Conservation (phyloP, 2,113 vertebrate species). For the Ovis aries region DNA sequence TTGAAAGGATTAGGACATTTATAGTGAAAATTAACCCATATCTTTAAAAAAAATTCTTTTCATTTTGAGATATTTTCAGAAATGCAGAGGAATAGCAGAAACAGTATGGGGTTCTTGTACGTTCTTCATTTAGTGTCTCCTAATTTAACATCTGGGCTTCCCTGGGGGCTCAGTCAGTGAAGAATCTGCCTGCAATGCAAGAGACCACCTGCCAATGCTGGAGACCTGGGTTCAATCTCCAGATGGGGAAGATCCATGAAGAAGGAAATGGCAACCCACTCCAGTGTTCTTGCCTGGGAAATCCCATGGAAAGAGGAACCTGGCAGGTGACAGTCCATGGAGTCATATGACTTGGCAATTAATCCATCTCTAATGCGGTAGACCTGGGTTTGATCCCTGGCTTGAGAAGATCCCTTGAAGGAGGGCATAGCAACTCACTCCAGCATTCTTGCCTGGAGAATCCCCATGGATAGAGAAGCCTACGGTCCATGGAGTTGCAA, state of each 20-base stretch:
- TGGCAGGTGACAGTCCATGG: not conserved
- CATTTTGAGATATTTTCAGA: not conserved
- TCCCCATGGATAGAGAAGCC: not conserved
- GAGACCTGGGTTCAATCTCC: not conserved
- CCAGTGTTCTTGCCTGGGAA: not conserved
- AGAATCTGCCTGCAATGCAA: not conserved
- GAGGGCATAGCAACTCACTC: not conserved
- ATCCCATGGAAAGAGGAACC: not conserved
- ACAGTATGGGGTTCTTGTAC: not conserved
- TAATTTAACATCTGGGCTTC: not conserved
- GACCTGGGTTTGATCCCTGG: not conserved
- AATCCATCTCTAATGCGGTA: not conserved
- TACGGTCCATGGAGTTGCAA: not conserved
- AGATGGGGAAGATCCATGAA: not conserved
- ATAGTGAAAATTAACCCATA: not conserved
- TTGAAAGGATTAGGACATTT: not conserved
- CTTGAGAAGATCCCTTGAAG: not conserved
- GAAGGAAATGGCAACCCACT: not conserved
- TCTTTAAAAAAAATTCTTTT: not conserved
- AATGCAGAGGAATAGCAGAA: not conserved
- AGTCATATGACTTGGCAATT: not conserved
- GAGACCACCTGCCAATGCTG: not conserved
- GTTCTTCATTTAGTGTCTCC: not conserved
- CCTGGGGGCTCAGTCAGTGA: not conserved
- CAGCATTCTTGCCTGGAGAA: not conserved